phyloP scores from a whole-genome alignment of 2,888 invertebrate species.

The Epinotia nisella region DNA sequence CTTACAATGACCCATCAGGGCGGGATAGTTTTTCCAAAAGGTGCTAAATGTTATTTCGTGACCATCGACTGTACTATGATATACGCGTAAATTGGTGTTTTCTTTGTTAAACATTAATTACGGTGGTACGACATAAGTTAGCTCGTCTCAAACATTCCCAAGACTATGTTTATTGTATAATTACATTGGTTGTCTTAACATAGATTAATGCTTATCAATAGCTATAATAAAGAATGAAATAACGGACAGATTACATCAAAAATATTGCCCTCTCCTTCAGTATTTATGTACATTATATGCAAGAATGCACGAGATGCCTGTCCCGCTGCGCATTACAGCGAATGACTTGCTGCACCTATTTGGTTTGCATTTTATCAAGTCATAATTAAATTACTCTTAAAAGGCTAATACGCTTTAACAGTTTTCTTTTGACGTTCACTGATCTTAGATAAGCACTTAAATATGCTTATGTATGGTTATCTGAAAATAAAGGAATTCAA shows the following conservation, averaged over 20 bases:
- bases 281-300: conserved; percentile 39
- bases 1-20: conserved; percentile 52
- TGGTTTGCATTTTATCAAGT: conserved; percentile 46
- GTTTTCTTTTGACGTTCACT: conserved; percentile 26
- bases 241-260: conserved; percentile 23
- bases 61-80: conserved; percentile 70
- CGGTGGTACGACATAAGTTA: conserved; percentile 22
- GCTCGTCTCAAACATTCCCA: not conserved
- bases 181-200: conserved; percentile 2
- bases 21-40: conserved; percentile 62
- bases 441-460: conserved; percentile 22
- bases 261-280: conserved; percentile 30
- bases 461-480: conserved; percentile 13
- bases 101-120: conserved; percentile 53
- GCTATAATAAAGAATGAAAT: conserved; percentile 16
- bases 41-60: conserved; percentile 78
- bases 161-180: not conserved
- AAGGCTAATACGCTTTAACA: conserved; percentile 39
- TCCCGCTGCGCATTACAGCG: conserved; percentile 26
- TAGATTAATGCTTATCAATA: conserved; percentile 12
- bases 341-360: conserved; percentile 41
- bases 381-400: conserved; percentile 48
- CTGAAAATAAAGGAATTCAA: not conserved
- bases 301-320: conserved; percentile 36
- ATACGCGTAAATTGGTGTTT: conserved; percentile 71